A percentile compares a stretch with the other conserved stretches of the same genome.
Conservation (phyloP, 2,797 vertebrate species). For the Acipenser transmontanus region DNA sequence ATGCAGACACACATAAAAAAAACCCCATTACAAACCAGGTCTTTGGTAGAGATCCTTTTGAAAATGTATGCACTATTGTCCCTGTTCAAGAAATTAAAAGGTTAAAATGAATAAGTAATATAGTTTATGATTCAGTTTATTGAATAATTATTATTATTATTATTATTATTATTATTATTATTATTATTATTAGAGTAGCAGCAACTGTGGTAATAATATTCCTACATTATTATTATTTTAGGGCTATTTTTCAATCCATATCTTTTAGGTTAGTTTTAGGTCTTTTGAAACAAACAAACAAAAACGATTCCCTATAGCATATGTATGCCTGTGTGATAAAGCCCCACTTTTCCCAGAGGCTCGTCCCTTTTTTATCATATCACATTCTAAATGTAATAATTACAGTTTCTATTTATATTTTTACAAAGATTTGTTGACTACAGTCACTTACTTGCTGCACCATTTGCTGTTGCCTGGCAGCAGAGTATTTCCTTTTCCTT, state of each 20-base stretch:
- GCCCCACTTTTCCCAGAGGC: slow-evolving; percentile 31
- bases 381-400: slow-evolving; percentile 69
- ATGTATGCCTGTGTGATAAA: slow-evolving; percentile 19
- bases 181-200: too few species aligned
- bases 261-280: slow-evolving; percentile 12
- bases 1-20: slow-evolving; percentile 69
- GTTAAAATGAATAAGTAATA: too few species aligned
- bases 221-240: too few species aligned
- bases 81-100: too few species aligned
- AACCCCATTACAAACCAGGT: too few species aligned
- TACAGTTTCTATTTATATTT: slow-evolving; percentile 61
- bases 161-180: too few species aligned
- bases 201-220: too few species aligned
- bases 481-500: slow-evolving; percentile 64
- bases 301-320: background rate
- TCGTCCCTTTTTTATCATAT: slow-evolving; percentile 54
- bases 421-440: slow-evolving; percentile 76
- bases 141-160: too few species aligned
- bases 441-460: slow-evolving; percentile 49
- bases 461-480: slow-evolving; percentile 72
- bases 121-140: too few species aligned
- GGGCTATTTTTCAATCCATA: slow-evolving; percentile 4
- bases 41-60: too few species aligned
- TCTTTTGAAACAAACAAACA: slow-evolving; percentile 16
- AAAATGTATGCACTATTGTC: too few species aligned